Base-by-base conservation (phyloP, 2,888 invertebrate species). In the Nomada lathburiana region DNA sequence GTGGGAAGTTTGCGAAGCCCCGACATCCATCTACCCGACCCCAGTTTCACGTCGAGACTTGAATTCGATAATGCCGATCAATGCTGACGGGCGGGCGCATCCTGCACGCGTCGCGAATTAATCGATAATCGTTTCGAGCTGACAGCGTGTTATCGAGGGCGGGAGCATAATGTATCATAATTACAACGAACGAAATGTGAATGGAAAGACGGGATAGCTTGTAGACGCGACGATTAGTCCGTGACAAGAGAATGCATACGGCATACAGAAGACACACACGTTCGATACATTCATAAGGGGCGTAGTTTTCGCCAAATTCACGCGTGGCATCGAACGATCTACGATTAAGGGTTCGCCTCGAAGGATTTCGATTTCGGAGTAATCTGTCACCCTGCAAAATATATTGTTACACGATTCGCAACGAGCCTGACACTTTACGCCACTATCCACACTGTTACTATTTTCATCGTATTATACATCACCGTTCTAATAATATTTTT, bases 61-160 rank as follows among this genome's bases (percentile, higher is more conserved):
- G 68, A 83, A 80, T 76, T 83, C 74, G 76, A 86, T 80, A 85
- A 83, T 67, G 73, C 76, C 64, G 67, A 78, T 76, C 85, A 42
- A 67, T 64, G 64, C 26, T 55, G 26, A 36, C 11, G 9, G 36
- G 11, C 20, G 26, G 36, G 20, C 59, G 59, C 64, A 4, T 63
- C 50, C 65, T 18, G 29, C 67, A 29, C 10, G 29, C 47, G 60
- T 26, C 26, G 71, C 13, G 65, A 62, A 67, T 80, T 72, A 80
- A 80, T 80, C 72, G 80, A 68, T 62, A 68, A 63, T n/a, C 62
- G 29, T 71, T 62, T 20, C 59, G 23, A 10, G 55, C 26, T 44
- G 64, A 59, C 57, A 29, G 50, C 60, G 53, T 26, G 78, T 68
- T 68, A 76, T 42, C 29, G 42, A 16, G 44, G n/a, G 53, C 20